Evolutionary conservation across 2,888 invertebrate genomes (phyloP).

Genomic region (Marronus borbonicus): DNA sequence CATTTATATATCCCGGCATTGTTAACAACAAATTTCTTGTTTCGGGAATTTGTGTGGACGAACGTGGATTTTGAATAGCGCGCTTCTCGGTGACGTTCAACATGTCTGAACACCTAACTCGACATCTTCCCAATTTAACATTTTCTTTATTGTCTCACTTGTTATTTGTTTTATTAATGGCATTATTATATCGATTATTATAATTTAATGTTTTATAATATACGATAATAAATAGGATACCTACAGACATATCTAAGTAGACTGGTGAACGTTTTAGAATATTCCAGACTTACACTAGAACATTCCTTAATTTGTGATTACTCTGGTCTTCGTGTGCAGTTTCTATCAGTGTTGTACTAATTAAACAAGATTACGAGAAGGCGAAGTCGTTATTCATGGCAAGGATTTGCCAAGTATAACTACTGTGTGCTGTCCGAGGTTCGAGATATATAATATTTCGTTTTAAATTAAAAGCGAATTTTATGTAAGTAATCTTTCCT

Average conservation of each 20-base stretch:
- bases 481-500: no score
- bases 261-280: background rate
- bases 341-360: no score
- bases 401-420: no score
- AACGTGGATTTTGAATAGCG: slow-evolving; percentile 66
- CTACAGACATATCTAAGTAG: slow-evolving; percentile 8
- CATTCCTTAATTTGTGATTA: background rate
- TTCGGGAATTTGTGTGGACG: slow-evolving; percentile 60
- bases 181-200: background rate
- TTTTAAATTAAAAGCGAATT: no score
- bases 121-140: slow-evolving; percentile 68
- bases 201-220: background rate
- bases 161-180: slow-evolving; percentile 57
- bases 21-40: slow-evolving; percentile 63
- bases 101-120: slow-evolving; percentile 67
- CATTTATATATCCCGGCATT: slow-evolving; percentile 72
- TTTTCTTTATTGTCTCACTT: slow-evolving; percentile 64
- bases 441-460: no score
- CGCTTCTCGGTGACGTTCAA: slow-evolving; percentile 62
- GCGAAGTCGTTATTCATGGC: no score
- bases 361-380: no score
- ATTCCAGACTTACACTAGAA: background rate
- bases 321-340: background rate
- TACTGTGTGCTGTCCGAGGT: no score
- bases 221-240: background rate